Evolutionary conservation across 30 jellyfish, hydroid and myxozoan genomes (phyloP).

Genomic region (Nemopilema nomurai): DNA sequence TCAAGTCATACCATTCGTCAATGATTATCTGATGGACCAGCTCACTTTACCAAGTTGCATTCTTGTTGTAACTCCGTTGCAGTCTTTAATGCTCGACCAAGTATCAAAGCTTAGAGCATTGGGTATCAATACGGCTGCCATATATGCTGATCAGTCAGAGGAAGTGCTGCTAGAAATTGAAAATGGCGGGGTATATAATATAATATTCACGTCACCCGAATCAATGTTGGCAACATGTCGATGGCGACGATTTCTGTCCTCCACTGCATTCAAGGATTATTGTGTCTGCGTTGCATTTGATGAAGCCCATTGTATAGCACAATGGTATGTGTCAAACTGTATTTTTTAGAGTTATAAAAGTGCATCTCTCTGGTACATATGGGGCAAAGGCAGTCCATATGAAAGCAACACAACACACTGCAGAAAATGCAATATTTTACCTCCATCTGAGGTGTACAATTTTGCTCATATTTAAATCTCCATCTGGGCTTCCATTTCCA

Average conservation of each 20-base stretch:
- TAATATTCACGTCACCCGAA: constrained; percentile 38
- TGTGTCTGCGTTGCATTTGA: constrained; percentile 47
- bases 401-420: background rate
- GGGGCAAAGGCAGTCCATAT: background rate
- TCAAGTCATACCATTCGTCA: constrained; percentile 30
- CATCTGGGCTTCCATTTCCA: background rate
- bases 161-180: background rate
- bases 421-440: background rate
- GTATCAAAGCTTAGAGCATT: background rate
- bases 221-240: constrained; percentile 28
- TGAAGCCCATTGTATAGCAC: constrained; percentile 50
- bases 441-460: background rate
- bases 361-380: background rate
- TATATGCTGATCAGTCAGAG: constrained; percentile 32
- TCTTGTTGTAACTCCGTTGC: constrained; percentile 19
- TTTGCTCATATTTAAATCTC: background rate
- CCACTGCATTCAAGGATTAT: constrained; percentile 3
- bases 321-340: constrained; percentile 30
- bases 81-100: constrained; percentile 40
- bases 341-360: background rate
- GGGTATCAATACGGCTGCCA: constrained; percentile 38
- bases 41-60: background rate
- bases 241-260: constrained; percentile 30
- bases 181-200: constrained; percentile 15
- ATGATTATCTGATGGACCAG: constrained; percentile 24